A percentile compares a stretch with the other conserved stretches of the same genome.
These are phyloP conservation scores for Barbus barbus DNA, from an alignment of 2,113 vertebrate genomes.

Conservation along the genomic window DNA sequence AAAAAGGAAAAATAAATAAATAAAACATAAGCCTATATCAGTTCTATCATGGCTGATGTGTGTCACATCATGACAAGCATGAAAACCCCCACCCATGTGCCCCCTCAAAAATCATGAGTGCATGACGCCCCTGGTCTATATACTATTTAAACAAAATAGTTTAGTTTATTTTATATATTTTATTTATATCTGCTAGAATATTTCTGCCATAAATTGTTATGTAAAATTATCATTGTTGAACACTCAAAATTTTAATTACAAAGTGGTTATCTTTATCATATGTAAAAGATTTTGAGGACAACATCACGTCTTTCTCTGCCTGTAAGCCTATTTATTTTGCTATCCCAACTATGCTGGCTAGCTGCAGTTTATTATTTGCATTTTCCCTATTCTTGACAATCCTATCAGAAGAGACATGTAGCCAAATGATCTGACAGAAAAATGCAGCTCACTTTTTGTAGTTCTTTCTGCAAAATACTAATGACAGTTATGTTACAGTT, in stretches of 20 bases:
- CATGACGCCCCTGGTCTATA: too few relatives aligned
- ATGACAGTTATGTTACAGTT: not conserved
- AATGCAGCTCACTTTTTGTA: not conserved
- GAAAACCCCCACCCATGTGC: too few relatives aligned
- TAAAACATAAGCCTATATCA: too few relatives aligned
- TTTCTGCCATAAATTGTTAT: not conserved
- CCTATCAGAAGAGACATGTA: not conserved
- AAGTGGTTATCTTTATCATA: not conserved
- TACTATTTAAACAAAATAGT: too few relatives aligned
- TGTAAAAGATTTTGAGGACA: not conserved
- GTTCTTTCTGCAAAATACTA: not conserved
- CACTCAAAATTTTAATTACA: not conserved
- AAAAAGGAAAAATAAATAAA: too few relatives aligned
- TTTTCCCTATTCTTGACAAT: not conserved
- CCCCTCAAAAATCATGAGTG: too few relatives aligned
- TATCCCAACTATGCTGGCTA: not conserved
- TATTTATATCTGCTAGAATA: not conserved
- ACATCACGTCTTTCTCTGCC: not conserved
- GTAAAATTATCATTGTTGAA: not conserved
- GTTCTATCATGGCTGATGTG: too few relatives aligned
- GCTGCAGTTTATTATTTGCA: not conserved
- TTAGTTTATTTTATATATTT: too few relatives aligned
- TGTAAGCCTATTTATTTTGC: not conserved
- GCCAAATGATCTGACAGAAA: too few relatives aligned
- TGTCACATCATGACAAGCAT: too few relatives aligned